Evolutionary conservation across 2,797 vertebrate genomes (phyloP), one percentile per base, ranked within the genome.

Genomic region (Myotis vivesi): DNA sequence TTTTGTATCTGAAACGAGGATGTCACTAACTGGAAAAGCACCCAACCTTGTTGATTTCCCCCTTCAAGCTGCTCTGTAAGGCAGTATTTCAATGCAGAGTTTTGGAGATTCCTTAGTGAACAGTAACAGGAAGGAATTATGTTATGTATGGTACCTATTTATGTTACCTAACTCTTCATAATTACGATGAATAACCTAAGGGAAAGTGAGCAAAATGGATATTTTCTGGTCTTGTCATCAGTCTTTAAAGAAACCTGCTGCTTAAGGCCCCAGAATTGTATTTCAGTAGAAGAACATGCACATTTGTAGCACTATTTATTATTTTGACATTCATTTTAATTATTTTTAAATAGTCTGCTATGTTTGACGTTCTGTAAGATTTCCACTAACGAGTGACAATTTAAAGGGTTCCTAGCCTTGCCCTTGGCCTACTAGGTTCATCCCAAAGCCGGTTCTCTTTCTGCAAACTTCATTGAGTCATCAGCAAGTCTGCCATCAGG

Each of bases 1-100:
- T 41, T 95, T 95, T 94, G 38, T 49, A 72, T 72, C 68, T 73
- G 57, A 86, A 77, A 92, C 28, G 75, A 41, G 68, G 16, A 55
- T 92, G 44, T 25, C n/a, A 22, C 7, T 86, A 82, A 46, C 12
- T 51, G 28, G 28, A 62, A 75, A 91, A 76, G 71, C 8, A 72
- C 5, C 30, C 41, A 36, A 16, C 5, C 11, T 69, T 68, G 22
- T 66, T 83, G 55, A 6, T 72, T 87, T 46, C 41, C 33, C 53
- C 5, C 72, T 86, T 57, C 23, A 49, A 3, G 4, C 4, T 53
- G 1, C n/a, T 89, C n/a, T 36, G 9, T 57, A 5, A 25, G 41
- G 55, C 2, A 15, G 3, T 33, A 2, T 57, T 28, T 64, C 75
- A 41, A 11, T 72, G 46, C n/a, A 44, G 10, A 30, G 28, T 17